Conservation (phyloP, 2,113 vertebrate species). For the Aspiorhynchus laticeps region DNA sequence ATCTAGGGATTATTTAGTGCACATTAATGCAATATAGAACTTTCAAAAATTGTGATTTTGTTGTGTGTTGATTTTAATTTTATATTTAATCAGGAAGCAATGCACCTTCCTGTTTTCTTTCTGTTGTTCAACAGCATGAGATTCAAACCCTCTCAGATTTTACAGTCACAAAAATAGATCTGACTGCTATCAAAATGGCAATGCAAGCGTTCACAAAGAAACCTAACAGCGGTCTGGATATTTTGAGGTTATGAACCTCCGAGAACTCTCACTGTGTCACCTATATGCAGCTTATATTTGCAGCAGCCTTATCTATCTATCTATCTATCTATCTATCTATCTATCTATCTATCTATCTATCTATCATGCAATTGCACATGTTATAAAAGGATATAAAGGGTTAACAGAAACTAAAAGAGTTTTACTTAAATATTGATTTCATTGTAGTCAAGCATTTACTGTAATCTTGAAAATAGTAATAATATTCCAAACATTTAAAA, state of each 20-base stretch:
- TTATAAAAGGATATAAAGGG: no score
- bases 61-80: not conserved
- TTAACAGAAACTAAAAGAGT: no score
- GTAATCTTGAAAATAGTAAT: no score
- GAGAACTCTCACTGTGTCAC: no score
- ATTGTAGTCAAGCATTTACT: no score
- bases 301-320: no score
- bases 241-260: not conserved
- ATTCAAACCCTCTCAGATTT: conserved; percentile 6
- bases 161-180: not conserved
- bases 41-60: not conserved
- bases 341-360: no score
- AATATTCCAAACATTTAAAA: no score
- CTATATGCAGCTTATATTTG: no score
- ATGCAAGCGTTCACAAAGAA: not conserved
- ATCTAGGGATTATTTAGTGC: not conserved
- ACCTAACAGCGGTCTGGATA: not conserved
- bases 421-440: no score
- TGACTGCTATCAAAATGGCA: not conserved
- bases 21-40: not conserved
- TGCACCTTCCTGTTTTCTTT: not conserved
- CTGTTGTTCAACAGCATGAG: not conserved
- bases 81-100: conserved; percentile 7
- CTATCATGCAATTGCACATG: no score
- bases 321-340: no score